A percentile compares a stretch with the other conserved stretches of the same genome.
Conservation (phyloP, 2,113 vertebrate genomes). For the Poicephalus meyeri region DNA sequence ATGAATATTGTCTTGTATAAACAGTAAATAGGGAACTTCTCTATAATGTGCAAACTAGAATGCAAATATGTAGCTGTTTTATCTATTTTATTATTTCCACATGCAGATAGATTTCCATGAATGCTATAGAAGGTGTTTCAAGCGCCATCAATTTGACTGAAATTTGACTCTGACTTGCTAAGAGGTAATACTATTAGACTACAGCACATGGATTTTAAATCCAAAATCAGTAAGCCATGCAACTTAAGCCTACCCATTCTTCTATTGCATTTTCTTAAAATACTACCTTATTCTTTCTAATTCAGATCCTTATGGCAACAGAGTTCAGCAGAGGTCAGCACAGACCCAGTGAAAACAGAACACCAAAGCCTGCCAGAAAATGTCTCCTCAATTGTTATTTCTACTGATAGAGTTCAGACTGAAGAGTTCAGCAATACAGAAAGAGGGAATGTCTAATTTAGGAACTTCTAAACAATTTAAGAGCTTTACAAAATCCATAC, state of each 20-base stretch:
- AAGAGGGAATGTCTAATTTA: not conserved
- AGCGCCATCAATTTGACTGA: not conserved
- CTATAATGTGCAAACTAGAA: not conserved
- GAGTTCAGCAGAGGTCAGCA: not conserved
- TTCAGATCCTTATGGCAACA: not conserved
- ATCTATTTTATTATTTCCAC: not conserved
- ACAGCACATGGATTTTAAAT: not conserved
- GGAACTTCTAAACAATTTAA: not conserved
- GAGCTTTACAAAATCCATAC: not conserved
- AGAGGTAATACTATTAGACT: not conserved
- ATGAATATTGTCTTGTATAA: not conserved
- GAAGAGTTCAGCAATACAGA: not conserved
- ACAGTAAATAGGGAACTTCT: not conserved
- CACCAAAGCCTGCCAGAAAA: not conserved
- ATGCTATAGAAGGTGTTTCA: not conserved
- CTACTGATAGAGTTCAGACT: not conserved
- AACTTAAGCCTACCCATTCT: not conserved
- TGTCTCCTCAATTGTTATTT: not conserved
- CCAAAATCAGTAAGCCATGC: not conserved
- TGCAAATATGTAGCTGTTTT: not conserved
- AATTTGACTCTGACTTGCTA: not conserved
- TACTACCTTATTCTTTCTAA: not conserved
- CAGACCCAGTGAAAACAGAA: not conserved
- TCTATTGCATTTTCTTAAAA: not conserved
- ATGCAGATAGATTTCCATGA: not conserved